These are phyloP conservation scores for Toxotes chatareus DNA, from an alignment of 2,113 vertebrate genomes.

Conservation along the genomic window DNA sequence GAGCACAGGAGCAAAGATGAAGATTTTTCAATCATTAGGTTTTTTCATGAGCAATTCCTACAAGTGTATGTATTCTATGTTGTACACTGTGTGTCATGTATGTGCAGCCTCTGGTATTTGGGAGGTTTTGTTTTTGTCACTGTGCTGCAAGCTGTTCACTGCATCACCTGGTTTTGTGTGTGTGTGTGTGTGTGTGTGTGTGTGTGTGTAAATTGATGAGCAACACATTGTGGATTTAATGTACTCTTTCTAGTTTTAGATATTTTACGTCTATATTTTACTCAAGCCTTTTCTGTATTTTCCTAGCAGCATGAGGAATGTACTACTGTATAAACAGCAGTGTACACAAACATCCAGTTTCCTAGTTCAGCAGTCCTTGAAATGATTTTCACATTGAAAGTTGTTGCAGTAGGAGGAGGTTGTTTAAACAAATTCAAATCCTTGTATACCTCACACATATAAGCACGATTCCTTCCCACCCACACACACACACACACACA, in stretches of 20 bases:
- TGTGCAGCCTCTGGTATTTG: background rate
- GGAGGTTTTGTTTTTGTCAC: background rate
- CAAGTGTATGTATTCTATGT: background rate
- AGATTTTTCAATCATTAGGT: background rate
- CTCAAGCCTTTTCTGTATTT: background rate
- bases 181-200: background rate
- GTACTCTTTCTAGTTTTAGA: background rate
- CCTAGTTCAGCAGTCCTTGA: background rate
- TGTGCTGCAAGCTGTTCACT: too few species aligned
- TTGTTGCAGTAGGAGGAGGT: slow-evolving; percentile 6
- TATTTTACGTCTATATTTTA: background rate
- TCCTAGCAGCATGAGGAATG: background rate
- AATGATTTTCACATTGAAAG: slow-evolving; percentile 20
- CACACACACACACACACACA: slow-evolving; percentile 9
- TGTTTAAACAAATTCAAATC: slow-evolving; percentile 16
- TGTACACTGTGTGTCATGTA: background rate
- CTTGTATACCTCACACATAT: slow-evolving; percentile 34
- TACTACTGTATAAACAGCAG: background rate
- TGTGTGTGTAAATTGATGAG: background rate
- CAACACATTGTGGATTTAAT: background rate
- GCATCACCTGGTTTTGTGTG: background rate
- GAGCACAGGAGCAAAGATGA: background rate
- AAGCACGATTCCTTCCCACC: slow-evolving; percentile 2
- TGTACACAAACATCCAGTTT: slow-evolving; percentile 7
- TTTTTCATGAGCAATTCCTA: background rate